Evolutionary conservation across 1,140 invertebrate species (phyloP).

Genomic region (Lasaia peninsularis): DNA sequence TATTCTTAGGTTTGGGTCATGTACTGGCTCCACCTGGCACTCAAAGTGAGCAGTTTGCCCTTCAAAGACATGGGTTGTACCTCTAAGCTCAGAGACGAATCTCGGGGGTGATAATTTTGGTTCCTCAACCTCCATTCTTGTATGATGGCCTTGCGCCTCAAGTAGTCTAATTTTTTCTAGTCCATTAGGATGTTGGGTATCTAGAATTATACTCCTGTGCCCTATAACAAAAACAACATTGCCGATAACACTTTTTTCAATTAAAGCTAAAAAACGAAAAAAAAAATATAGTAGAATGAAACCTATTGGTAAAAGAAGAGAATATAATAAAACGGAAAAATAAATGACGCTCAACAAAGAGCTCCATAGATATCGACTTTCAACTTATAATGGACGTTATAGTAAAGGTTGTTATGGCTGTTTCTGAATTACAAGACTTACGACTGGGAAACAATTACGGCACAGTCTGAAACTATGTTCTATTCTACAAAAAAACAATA

Average conservation of each 20-base stretch:
- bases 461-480: too few species aligned
- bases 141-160: constrained; percentile 88
- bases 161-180: constrained; percentile 94
- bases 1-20: constrained; percentile 92
- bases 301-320: too few species aligned
- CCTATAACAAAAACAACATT: constrained; percentile 72
- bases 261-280: too few species aligned
- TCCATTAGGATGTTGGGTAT: constrained; percentile 95
- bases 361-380: too few species aligned
- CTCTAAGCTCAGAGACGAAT: constrained; percentile 89
- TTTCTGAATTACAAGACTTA: too few species aligned
- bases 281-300: too few species aligned
- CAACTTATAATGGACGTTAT: too few species aligned
- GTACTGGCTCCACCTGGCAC: constrained; percentile 93
- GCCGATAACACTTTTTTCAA: neutral
- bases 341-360: too few species aligned
- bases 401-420: too few species aligned
- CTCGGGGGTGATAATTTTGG: constrained; percentile 86
- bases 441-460: too few species aligned
- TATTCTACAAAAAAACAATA: too few species aligned
- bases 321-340: constrained; percentile 14
- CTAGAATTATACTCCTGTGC: constrained; percentile 89
- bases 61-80: constrained; percentile 90
- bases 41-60: constrained; percentile 94
- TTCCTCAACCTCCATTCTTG: constrained; percentile 89